These are phyloP conservation scores for Pelosia muscerda DNA, from an alignment of 2,888 invertebrate genomes.

Conservation along the genomic window DNA sequence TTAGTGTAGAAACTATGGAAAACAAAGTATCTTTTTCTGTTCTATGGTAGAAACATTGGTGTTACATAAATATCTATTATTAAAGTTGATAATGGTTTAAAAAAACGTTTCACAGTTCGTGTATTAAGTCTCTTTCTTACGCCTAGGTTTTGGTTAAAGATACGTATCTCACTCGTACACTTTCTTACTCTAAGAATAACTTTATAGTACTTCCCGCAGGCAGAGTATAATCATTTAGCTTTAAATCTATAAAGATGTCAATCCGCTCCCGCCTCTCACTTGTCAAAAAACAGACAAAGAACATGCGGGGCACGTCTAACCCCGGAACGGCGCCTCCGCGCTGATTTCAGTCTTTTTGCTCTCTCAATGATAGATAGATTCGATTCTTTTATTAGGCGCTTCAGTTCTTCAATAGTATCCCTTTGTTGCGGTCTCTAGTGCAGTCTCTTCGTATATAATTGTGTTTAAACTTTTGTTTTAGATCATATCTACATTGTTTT, in stretches of 20 bases:
- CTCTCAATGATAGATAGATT: constrained; percentile 74
- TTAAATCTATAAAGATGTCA: background rate
- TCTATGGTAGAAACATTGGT: too few species aligned
- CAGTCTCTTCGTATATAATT: constrained; percentile 46
- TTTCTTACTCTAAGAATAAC: too few species aligned
- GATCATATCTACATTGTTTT: constrained; percentile 24
- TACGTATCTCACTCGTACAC: too few species aligned
- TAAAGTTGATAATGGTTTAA: too few species aligned
- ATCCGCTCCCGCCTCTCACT: constrained; percentile 38
- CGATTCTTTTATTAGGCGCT: constrained; percentile 77
- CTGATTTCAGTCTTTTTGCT: constrained; percentile 78
- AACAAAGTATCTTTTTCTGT: too few species aligned
- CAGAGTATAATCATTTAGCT: background rate
- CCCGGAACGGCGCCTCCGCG: constrained; percentile 69
- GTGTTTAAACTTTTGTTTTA: constrained; percentile 53
- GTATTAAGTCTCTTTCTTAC: too few species aligned
- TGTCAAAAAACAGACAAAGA: constrained; percentile 46
- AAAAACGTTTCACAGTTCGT: too few species aligned
- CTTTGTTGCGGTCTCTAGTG: constrained; percentile 60
- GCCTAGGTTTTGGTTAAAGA: too few species aligned
- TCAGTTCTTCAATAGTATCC: constrained; percentile 62
- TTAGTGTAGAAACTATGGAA: too few species aligned
- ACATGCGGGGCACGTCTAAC: constrained; percentile 77
- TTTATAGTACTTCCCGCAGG: too few species aligned
- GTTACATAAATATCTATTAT: too few species aligned